Base-by-base conservation (phyloP, 2,888 invertebrate genomes). In the Clivina fossor region DNA sequence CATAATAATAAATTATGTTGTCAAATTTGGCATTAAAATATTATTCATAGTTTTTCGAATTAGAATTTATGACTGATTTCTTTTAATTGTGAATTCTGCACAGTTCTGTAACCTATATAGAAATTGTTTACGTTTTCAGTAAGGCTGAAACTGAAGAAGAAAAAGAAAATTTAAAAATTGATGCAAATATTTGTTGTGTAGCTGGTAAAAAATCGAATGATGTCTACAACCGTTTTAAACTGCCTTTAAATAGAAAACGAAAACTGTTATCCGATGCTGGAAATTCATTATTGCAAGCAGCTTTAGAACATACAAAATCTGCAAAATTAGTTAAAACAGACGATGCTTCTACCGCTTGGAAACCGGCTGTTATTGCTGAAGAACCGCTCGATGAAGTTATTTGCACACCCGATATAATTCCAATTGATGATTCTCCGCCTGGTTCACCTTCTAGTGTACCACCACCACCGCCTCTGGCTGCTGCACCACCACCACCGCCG, bases 401-500 rank as follows among this genome's bases (percentile, higher is more conserved):
- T 13, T 84, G 84, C 60, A 83, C 83, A 1, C 84, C 83, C 1
- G 84, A 83, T 68, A 74, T 79, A 35, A 13, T 55, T 47, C 16
- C 33, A 50, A 20, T 56, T 61, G 40, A 62, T 64, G 60, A 40
- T 13, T 47, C 47, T 41, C 55, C 55, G 22, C 30, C 55, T 15
- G 11, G 24, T 19, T 55, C 55, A 3, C 55, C 55, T 22, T n/a
- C 4, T 11, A 4, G n/a, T 4, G 15, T 5, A 1, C 26, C 38
- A 40, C 9, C 40, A 3, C 11, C 38, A 11, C 41, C 41, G 8
- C 47, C 44, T 18, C 20, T 35, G 16, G 18, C 26, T 9, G 26
- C 26, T 19, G 28, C 26, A 5, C 1, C 9, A 15, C 9, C 15
- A n/a, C 22, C 20, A 8, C 20, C 20, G 1, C 35, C 32, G 24